A percentile compares a stretch with the other conserved stretches of the same genome.
Conservation (phyloP, 2,113 vertebrate genomes). For the Oncorhynchus mykiss region DNA sequence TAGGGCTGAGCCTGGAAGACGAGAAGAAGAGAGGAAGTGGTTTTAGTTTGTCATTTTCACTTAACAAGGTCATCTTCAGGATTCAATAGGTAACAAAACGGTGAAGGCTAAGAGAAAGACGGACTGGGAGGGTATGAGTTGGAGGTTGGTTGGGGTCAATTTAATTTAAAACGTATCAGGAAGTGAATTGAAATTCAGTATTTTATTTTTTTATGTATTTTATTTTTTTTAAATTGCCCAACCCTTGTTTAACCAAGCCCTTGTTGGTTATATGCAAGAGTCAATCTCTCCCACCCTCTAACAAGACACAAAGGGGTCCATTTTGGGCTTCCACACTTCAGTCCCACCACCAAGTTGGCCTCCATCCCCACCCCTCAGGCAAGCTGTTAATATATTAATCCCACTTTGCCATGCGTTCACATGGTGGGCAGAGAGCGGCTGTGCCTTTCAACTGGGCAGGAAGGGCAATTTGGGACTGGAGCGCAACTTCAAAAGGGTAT, state of each 20-base stretch:
- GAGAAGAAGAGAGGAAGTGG: not conserved
- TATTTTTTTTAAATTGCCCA: not conserved
- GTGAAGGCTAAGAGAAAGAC: no score
- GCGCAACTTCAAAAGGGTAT: slow-evolving; percentile 36
- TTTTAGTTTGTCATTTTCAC: not conserved
- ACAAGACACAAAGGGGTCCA: not conserved
- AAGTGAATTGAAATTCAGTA: not conserved
- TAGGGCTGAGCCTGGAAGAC: slow-evolving; percentile 76
- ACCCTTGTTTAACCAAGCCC: not conserved
- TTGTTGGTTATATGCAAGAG: not conserved
- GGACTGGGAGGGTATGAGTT: no score
- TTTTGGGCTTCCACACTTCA: not conserved
- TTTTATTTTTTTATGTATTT: not conserved
- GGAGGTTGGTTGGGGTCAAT: not conserved
- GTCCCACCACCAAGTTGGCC: not conserved
- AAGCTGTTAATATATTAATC: not conserved
- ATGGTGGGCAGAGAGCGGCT: not conserved
- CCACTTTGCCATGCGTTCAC: not conserved
- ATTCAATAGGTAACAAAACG: no score
- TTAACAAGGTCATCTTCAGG: no score
- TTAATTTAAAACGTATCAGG: not conserved
- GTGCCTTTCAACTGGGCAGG: slow-evolving; percentile 18
- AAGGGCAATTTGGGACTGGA: not conserved
- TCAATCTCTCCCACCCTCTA: not conserved
- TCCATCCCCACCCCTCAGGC: not conserved